phyloP scores from a whole-genome alignment of 2,888 invertebrate species.

The Tipula helvola region DNA sequence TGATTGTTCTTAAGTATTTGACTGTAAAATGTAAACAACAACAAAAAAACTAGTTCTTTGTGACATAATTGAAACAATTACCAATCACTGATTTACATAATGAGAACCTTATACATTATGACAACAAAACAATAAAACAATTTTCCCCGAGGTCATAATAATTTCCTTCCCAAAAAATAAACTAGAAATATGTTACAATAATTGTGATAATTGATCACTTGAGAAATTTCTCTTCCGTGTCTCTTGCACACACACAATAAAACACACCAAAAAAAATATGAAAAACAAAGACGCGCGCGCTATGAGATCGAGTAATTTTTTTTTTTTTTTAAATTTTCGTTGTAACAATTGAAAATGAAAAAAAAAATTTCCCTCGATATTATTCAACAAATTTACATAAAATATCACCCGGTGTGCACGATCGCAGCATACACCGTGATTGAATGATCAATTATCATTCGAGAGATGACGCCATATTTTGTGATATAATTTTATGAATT shows the following conservation, averaged over 20 bases:
- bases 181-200: not conserved
- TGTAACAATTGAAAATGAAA: not conserved
- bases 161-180: not conserved
- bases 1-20: not conserved
- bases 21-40: not conserved
- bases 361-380: not conserved
- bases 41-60: not conserved
- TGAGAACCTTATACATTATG: not conserved
- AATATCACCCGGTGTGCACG: not conserved
- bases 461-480: not conserved
- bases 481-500: not conserved
- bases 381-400: not conserved
- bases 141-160: not conserved
- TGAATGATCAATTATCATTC: not conserved
- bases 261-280: not conserved
- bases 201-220: not conserved
- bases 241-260: not conserved
- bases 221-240: conserved; percentile 4
- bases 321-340: not conserved
- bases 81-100: not conserved
- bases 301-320: not conserved
- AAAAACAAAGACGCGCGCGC: not conserved
- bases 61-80: not conserved
- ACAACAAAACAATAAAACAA: not conserved
- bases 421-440: not conserved